Percentiles rank a stretch among this genome's conserved stretches.
Conservation (phyloP, 2,797 vertebrate genomes). For the Danio choprae region DNA sequence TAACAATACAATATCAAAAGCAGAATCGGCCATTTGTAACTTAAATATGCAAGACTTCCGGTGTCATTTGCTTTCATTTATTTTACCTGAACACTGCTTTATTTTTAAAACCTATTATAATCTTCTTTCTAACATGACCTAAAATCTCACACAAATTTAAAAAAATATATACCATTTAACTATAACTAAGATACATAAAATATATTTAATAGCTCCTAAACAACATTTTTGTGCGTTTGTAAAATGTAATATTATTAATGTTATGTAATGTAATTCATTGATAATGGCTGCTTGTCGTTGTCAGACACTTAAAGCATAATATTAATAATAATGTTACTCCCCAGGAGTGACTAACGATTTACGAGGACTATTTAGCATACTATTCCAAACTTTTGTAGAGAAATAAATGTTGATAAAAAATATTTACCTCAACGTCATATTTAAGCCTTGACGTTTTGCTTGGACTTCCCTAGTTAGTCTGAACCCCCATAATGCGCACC, state of each 20-base stretch:
- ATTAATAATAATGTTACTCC: conserved; percentile 2
- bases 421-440: too few relatives aligned
- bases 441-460: not conserved
- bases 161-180: too few relatives aligned
- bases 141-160: too few relatives aligned
- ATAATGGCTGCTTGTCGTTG: not conserved
- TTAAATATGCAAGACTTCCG: too few relatives aligned
- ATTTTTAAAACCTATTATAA: too few relatives aligned
- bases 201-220: not conserved
- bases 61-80: too few relatives aligned
- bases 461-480: not conserved
- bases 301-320: not conserved
- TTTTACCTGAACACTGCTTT: too few relatives aligned
- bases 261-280: not conserved
- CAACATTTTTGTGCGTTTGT: not conserved
- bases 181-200: not conserved
- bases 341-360: not conserved
- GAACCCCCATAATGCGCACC: not conserved
- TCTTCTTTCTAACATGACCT: too few relatives aligned
- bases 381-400: not conserved
- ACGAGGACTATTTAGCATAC: not conserved
- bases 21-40: too few relatives aligned
- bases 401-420: not conserved
- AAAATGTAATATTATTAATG: too few relatives aligned
- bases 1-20: too few relatives aligned